Evolutionary conservation across 2,113 vertebrate genomes (phyloP), one percentile per base, ranked within the genome.

Genomic region (Corythaeola cristata): DNA sequence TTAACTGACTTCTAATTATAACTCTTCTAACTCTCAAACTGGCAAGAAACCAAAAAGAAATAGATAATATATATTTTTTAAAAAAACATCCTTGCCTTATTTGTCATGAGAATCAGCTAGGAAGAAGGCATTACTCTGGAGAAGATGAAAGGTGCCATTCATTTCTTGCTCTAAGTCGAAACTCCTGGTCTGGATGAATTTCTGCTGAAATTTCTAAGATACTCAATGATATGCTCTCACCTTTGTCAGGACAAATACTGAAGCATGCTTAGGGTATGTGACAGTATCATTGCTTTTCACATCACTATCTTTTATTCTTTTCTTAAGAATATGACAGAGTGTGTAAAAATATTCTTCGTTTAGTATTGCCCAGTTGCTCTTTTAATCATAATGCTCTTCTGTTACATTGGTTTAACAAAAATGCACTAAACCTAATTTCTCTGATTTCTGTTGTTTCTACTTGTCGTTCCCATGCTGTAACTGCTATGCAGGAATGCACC

Each of bases 91-190:
- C 33, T 77, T 80, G 7, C 13, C 22, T 74, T 74, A 60, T 56
- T 56, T 96, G 28, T 64, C 39, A 27, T 6, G 60, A 50, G 55
- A 90, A 49, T 95, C 62, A 69, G 22, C 27, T n/a, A 88, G 59
- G 41, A 97, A 93, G 64, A 59, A 78, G 52, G 63, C 32, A 30
- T 90, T 91, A 68, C 24, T 85, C 63, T 66, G 55, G 44, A 82
- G 75, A 44, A 94, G 92, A 83, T 90, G 89, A 69, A 95, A 95
- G 77, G 27, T 69, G 67, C 41, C 33, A 37, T 82, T 97, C 28
- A 68, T 93, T 96, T 83, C 52, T 88, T 93, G 27, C 50, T 93
- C 21, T 52, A 35, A 90, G 62, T 68, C 52, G 90, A 83, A 96
- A n/a, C 19, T 74, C 64, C 33, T 32, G 10, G 45, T 83, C 77